Conservation (phyloP, 2,888 invertebrate species). For the Nymphalis c-album region DNA sequence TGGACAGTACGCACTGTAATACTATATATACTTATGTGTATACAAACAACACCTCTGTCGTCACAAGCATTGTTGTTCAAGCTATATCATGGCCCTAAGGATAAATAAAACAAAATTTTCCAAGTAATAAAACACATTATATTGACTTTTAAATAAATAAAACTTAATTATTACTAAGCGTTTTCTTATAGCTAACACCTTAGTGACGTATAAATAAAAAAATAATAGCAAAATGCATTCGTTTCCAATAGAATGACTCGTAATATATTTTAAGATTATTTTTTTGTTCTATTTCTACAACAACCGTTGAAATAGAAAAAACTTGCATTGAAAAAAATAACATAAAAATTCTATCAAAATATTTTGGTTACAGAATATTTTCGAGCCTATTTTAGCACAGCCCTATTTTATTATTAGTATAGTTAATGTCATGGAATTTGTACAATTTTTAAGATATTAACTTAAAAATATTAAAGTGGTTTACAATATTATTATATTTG, state of each 20-base stretch:
- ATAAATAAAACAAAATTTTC: constrained; percentile 52
- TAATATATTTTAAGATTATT: constrained; percentile 42
- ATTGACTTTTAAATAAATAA: constrained; percentile 81
- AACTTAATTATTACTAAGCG: constrained; percentile 73
- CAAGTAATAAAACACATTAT: constrained; percentile 76
- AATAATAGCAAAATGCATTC: constrained; percentile 66
- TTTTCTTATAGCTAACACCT: constrained; percentile 65
- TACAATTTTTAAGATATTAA: not conserved
- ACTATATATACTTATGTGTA: too few species aligned
- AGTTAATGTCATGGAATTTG: not conserved
- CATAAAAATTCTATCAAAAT: constrained; percentile 35
- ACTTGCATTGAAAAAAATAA: constrained; percentile 29
- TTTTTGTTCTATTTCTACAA: constrained; percentile 25
- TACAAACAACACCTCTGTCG: too few species aligned
- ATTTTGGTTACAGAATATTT: constrained; percentile 41
- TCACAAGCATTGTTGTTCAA: too few species aligned
- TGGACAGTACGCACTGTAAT: too few species aligned
- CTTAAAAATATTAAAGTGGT: not conserved
- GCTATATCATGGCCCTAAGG: not conserved
- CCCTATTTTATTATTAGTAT: constrained; percentile 38
- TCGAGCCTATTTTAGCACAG: constrained; percentile 45
- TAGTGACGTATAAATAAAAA: constrained; percentile 57
- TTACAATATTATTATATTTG: not conserved
- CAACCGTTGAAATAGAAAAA: constrained; percentile 9
- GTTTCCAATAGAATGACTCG: constrained; percentile 43